Evolutionary conservation across 2,797 vertebrate species (phyloP).

Genomic region (Schizopygopsis pylzovi): DNA sequence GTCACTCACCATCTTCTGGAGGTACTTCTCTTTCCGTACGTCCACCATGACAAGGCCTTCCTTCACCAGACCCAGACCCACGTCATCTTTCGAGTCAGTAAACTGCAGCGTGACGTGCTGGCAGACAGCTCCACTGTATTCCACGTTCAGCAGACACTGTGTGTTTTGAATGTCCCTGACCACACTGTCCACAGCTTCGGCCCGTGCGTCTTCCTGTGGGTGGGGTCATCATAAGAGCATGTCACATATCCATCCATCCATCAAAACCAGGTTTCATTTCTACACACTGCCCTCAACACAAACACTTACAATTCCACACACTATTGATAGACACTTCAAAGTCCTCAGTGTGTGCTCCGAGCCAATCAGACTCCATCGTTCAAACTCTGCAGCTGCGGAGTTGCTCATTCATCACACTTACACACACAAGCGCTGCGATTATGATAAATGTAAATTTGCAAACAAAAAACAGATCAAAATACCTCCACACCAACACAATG

Average conservation of each 20-base stretch:
- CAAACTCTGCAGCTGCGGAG: conserved; percentile 17
- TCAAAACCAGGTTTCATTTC: neutral
- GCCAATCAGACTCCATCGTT: conserved; percentile 17
- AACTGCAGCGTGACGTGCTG: conserved; percentile 92
- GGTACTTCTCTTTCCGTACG: conserved; percentile 91
- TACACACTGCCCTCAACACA: neutral
- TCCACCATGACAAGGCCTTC: conserved; percentile 97
- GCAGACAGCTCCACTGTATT: conserved; percentile 84
- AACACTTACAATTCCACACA: neutral
- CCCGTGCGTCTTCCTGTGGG: conserved; percentile 89
- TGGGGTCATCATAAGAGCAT: neutral
- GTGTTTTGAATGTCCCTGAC: conserved; percentile 96
- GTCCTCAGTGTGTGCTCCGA: conserved; percentile 8
- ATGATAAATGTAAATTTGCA: conserved; percentile 13
- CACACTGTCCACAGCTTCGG: conserved; percentile 91
- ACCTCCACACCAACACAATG: conserved; percentile 18
- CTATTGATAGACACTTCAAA: conserved; percentile 24
- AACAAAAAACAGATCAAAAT: conserved; percentile 28
- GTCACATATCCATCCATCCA: neutral
- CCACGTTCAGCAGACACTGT: conserved; percentile 95
- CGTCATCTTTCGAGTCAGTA: conserved; percentile 91
- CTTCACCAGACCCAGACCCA: conserved; percentile 93
- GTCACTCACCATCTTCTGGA: conserved; percentile 90
- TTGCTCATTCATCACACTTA: conserved; percentile 34
- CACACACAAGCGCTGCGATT: neutral